Evolutionary conservation across 2,888 invertebrate species (phyloP).

Genomic region (Tetragnatha montana): DNA sequence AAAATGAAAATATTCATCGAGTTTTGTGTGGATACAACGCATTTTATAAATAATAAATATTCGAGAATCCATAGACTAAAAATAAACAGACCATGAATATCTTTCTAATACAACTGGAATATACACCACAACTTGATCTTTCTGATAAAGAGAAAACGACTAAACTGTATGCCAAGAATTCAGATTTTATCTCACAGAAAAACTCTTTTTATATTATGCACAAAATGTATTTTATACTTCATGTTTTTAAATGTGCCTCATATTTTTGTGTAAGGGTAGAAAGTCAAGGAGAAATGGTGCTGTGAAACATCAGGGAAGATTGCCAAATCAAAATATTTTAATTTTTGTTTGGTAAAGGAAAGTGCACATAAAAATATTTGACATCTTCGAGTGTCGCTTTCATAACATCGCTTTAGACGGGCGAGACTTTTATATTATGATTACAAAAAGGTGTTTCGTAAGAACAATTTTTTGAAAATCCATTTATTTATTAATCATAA

Average conservation of each 20-base stretch:
- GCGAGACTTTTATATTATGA: slow-evolving; percentile 15
- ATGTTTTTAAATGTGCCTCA: slow-evolving; percentile 31
- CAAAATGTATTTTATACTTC: slow-evolving; percentile 43
- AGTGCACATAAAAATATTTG: no score
- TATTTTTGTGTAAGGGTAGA: neutral
- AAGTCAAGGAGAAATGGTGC: neutral
- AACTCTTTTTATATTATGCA: slow-evolving; percentile 31
- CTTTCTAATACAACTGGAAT: no score
- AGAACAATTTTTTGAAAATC: neutral
- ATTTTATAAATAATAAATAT: slow-evolving; percentile 21
- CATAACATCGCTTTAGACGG: neutral
- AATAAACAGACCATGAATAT: slow-evolving; percentile 15
- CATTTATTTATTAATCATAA: no score
- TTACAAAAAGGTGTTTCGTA: no score
- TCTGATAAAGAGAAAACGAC: neutral
- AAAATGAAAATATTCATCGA: neutral
- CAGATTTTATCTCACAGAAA: slow-evolving; percentile 18
- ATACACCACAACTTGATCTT: no score
- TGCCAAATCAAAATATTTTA: slow-evolving; percentile 1
- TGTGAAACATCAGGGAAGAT: slow-evolving; percentile 20
- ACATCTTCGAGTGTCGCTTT: slow-evolving; percentile 12
- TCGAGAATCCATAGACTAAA: slow-evolving; percentile 36
- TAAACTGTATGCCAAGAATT: slow-evolving; percentile 32
- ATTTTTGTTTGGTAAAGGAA: no score
- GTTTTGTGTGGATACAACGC: slow-evolving; percentile 20